Conservation (phyloP, 2,888 invertebrate species). For the Ophion ellenae region DNA sequence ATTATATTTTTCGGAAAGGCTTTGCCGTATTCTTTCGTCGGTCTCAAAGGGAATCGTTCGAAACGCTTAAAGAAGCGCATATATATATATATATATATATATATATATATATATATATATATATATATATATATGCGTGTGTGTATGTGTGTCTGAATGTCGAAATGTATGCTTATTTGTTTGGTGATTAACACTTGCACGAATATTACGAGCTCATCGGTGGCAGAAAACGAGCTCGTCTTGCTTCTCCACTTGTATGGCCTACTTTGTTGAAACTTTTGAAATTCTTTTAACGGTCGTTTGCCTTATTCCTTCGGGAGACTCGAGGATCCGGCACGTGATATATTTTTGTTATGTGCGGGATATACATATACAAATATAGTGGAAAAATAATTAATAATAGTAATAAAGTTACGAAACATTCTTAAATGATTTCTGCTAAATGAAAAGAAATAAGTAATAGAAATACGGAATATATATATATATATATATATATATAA, state of each 20-base stretch:
- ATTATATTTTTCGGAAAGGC: too few species aligned
- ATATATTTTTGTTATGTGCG: neutral
- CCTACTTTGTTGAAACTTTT: constrained; percentile 29
- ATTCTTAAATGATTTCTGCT: too few species aligned
- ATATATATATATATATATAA: too few species aligned
- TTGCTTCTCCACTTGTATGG: constrained; percentile 4
- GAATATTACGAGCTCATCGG: constrained; percentile 69
- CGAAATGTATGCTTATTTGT: constrained; percentile 77
- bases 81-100: too few species aligned
- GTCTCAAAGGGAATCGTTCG: neutral
- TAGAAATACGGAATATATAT: too few species aligned
- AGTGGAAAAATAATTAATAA: too few species aligned
- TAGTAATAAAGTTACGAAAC: too few species aligned
- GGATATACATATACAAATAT: neutral
- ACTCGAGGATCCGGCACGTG: neutral
- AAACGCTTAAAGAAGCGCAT: neutral
- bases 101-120: neutral
- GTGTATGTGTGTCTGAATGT: constrained; percentile 25
- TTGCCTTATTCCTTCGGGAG: neutral
- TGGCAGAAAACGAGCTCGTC: constrained; percentile 37
- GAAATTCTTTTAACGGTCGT: constrained; percentile 3
- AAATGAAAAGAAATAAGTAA: too few species aligned
- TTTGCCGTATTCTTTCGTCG: neutral
- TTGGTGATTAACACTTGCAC: constrained; percentile 77
- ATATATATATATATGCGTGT: too few species aligned